phyloP scores from a whole-genome alignment of 2,797 vertebrate species.

The Luscinia megarhynchos region DNA sequence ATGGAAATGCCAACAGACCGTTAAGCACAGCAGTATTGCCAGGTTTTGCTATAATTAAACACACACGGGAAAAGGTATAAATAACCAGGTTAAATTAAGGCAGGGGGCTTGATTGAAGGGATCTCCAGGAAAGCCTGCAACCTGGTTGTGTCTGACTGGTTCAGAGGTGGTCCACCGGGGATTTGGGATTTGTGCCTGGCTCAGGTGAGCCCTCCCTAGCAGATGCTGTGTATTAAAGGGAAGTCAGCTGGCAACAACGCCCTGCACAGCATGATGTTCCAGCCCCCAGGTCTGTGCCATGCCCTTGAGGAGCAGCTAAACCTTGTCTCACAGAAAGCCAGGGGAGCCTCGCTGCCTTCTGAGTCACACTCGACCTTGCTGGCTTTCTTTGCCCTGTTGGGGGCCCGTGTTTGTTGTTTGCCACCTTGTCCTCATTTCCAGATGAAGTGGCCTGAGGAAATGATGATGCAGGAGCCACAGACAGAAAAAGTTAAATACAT shows the following conservation, averaged over 20 bases:
- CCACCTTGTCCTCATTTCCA: slow-evolving; percentile 7
- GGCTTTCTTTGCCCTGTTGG: neutral
- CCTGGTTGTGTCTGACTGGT: neutral
- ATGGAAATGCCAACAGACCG: slow-evolving; percentile 63
- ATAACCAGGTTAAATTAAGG: slow-evolving; percentile 56
- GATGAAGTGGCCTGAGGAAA: neutral
- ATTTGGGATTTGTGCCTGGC: neutral
- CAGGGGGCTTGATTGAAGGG: slow-evolving; percentile 5
- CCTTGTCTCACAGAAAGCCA: neutral
- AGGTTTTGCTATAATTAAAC: slow-evolving; percentile 65
- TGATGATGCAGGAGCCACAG: neutral
- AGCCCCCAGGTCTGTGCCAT: neutral
- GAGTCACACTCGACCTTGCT: neutral
- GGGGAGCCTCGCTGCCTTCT: neutral
- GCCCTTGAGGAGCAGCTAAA: neutral
- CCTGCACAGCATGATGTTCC: neutral
- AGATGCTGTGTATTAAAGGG: neutral
- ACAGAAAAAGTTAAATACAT: neutral
- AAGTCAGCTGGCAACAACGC: neutral
- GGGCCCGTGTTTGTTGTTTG: neutral
- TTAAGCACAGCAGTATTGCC: slow-evolving; percentile 58
- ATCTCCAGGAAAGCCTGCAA: neutral
- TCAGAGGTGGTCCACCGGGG: neutral
- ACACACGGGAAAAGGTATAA: slow-evolving; percentile 59
- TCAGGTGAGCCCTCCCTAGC: neutral